A percentile compares a stretch with the other conserved stretches of the same genome.
Evolutionary conservation across 2,888 invertebrate genomes (phyloP).

Genomic region (Cataglyphis altisquamis): DNA sequence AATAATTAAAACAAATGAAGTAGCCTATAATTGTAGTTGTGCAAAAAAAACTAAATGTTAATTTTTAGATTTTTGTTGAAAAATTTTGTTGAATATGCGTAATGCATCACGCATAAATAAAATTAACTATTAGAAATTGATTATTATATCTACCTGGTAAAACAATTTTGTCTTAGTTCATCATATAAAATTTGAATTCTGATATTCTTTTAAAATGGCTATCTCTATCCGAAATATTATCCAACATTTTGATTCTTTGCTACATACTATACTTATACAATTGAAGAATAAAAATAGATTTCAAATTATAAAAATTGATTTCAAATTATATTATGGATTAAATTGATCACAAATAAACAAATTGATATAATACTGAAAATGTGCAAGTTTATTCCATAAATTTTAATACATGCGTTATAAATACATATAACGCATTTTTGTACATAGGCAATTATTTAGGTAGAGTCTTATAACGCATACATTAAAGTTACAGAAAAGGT

Average conservation of each 20-base stretch:
- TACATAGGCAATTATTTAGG: too few species aligned
- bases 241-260: constrained; percentile 22
- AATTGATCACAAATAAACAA: neutral
- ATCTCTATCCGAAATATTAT: neutral
- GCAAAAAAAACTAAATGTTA: neutral
- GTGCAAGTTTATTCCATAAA: neutral
- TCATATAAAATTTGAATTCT: neutral
- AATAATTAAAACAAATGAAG: constrained; percentile 21
- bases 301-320: neutral
- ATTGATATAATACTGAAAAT: neutral
- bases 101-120: neutral
- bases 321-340: neutral
- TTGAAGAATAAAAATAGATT: neutral
- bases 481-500: too few species aligned
- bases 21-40: neutral
- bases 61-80: neutral
- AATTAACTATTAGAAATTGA: neutral
- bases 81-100: neutral
- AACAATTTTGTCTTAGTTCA: constrained; percentile 15
- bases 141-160: too few species aligned
- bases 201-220: neutral
- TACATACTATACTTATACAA: constrained; percentile 17
- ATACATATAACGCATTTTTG: too few species aligned
- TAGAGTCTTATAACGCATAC: too few species aligned
- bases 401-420: too few species aligned